phyloP scores from a whole-genome alignment of 2,888 invertebrate species.

The Heteromyza rotundicornis region DNA sequence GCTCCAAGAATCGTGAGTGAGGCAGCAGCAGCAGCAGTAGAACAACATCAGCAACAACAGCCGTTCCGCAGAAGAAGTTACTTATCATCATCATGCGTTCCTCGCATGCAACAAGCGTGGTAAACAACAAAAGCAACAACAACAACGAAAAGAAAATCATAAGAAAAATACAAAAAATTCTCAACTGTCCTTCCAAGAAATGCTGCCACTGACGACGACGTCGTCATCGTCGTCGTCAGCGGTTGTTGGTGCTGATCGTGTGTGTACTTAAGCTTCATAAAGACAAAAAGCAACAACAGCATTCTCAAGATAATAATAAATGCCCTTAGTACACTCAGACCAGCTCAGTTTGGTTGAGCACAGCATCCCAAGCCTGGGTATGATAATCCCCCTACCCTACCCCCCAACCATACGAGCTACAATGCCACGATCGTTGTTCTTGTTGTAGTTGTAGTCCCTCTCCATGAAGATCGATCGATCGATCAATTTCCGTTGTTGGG shows the following conservation, averaged over 20 bases:
- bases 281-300: conserved; percentile 22
- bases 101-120: conserved; percentile 15
- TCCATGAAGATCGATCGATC: conserved; percentile 22
- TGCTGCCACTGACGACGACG: conserved; percentile 35
- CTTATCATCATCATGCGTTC: conserved; percentile 23
- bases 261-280: conserved; percentile 14
- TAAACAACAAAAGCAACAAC: conserved; percentile 12
- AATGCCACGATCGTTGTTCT: too few relatives aligned
- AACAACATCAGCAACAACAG: not conserved
- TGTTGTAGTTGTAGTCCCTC: too few relatives aligned
- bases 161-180: conserved; percentile 10
- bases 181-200: conserved; percentile 52
- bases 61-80: not conserved
- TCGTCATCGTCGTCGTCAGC: too few relatives aligned
- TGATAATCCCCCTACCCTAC: too few relatives aligned
- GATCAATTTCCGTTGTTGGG: conserved; percentile 25
- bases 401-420: too few relatives aligned
- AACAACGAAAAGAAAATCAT: conserved; percentile 3
- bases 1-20: not conserved
- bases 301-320: conserved; percentile 26
- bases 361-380: too few relatives aligned
- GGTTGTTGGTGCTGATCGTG: too few relatives aligned
- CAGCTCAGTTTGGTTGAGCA: too few relatives aligned
- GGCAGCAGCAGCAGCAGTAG: not conserved
- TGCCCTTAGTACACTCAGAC: conserved; percentile 2